Conservation (phyloP, 37 sponge, comb jelly and placozoan genomes). For the Spongilla lacustris region DNA sequence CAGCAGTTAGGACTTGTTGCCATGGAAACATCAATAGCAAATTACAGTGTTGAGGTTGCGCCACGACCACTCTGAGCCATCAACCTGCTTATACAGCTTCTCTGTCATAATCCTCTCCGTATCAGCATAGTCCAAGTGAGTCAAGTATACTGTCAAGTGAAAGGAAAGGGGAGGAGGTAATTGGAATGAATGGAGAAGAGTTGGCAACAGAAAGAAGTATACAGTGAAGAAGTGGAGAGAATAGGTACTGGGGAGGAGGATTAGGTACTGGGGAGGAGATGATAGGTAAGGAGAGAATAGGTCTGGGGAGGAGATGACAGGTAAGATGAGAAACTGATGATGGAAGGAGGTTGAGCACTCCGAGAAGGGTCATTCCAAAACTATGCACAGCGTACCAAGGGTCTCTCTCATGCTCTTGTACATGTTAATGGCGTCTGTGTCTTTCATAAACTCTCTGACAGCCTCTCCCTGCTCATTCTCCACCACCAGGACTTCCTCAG, state of each 20-base stretch:
- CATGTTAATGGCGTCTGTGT: conserved; percentile 98
- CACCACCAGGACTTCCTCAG: conserved; percentile 98
- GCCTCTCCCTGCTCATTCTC: conserved; percentile 99
- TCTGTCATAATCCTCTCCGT: conserved; percentile 97
- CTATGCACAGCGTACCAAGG: conserved; percentile 70
- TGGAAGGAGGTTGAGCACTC: no score
- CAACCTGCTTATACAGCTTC: conserved; percentile 92
- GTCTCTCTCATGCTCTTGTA: conserved; percentile 99
- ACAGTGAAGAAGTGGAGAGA: no score
- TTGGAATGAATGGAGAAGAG: background rate
- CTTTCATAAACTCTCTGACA: conserved; percentile 98
- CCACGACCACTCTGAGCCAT: conserved; percentile 98
- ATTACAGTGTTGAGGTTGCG: conserved; percentile 96
- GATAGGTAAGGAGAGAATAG: no score
- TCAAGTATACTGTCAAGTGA: conserved; percentile 75
- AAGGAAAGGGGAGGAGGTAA: background rate
- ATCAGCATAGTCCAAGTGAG: conserved; percentile 94
- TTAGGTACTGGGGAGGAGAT: background rate
- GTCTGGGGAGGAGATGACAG: no score
- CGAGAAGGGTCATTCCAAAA: background rate
- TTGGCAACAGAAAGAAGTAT: background rate
- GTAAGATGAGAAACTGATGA: background rate
- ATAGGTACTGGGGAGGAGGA: conserved; percentile 4
- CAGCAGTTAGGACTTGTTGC: background rate
- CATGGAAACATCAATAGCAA: background rate